phyloP scores from a whole-genome alignment of 1,140 invertebrate genomes.

The Rhyzopertha dominica region DNA sequence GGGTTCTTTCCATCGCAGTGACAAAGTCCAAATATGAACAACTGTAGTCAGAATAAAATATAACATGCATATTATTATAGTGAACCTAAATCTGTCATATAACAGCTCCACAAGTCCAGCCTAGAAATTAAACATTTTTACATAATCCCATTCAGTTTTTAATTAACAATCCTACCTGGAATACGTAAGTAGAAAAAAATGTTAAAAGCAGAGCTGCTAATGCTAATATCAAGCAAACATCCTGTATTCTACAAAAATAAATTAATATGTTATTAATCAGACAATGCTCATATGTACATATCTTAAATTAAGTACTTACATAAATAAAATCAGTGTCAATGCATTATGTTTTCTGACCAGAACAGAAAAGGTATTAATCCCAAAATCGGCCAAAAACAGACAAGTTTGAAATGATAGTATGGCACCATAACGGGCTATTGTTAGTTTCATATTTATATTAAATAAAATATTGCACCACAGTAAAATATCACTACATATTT shows the following conservation, averaged over 20 bases:
- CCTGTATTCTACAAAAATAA: conserved; percentile 53
- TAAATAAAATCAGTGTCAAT: conserved; percentile 23
- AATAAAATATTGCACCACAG: too few relatives aligned
- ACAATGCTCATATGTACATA: conserved; percentile 1
- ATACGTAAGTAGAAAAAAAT: conserved; percentile 65
- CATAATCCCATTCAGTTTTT: too few relatives aligned
- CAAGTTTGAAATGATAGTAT: conserved; percentile 24
- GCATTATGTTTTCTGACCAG: conserved; percentile 23
- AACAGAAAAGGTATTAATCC: conserved; percentile 25
- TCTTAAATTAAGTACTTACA: conserved; percentile 21
- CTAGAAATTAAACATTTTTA: too few relatives aligned
- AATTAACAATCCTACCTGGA: conserved; percentile 53
- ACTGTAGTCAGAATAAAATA: conserved; percentile 52
- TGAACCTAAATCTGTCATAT: conserved; percentile 54
- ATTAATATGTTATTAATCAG: background rate
- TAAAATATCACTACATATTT: too few relatives aligned
- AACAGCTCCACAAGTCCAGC: conserved; percentile 61
- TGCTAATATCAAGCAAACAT: conserved; percentile 59
- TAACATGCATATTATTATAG: conserved; percentile 48
- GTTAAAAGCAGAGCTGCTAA: conserved; percentile 58
- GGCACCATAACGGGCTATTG: conserved; percentile 19
- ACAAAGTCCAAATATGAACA: conserved; percentile 53
- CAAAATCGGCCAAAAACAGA: conserved; percentile 20
- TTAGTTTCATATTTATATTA: conserved; percentile 29
- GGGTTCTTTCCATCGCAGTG: conserved; percentile 50